Base-by-base conservation (phyloP, 2,888 invertebrate genomes). In the Lasioglossum calceatum region DNA sequence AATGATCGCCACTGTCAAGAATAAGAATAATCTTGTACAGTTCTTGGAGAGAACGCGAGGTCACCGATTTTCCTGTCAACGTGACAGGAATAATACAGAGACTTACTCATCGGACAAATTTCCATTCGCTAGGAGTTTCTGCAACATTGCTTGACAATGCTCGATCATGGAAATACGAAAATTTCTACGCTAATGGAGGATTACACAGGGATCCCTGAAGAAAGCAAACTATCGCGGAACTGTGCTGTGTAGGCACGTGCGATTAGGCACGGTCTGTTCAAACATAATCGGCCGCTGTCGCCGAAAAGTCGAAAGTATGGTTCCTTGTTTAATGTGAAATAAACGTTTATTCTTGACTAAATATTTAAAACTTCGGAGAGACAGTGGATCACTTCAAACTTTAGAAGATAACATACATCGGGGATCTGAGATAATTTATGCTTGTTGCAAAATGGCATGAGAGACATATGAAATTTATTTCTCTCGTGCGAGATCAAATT, bases 51-150 rank as follows among this genome's bases (percentile, higher is more conserved):
- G 44, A 47, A 47, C 73, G 73, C 44, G 47, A 73, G 47, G 47
- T 73, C 47, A 32, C 73, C 47, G 32, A 47, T 73, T 73, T 73
- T 47, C 47, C 44, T 32, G 73, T n/a, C 73, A 47, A 47, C 73
- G 73, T 32, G 47, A 73, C 73, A 32, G 27, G 47, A 73, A 47
- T 47, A 47, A 73, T 47, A 4, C 19, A 47, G 47, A 47, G 23
- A 42, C 47, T 27, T 27, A 73, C 32, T 73, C 73, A 47, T n/a
- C 32, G 47, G 47, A 73, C 73, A 44, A 44, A 72, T 44, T 72
- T 72, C 72, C 72, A 72, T 72, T 61, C 76, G 76, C 42, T 19
- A 3, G 19, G 58, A 72, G 72, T 72, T 72, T 72, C 36, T 42
- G 27, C 44, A 8, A 16, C 39, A 19, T 67, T 64, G 5, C 64